phyloP scores from a whole-genome alignment of 2,113 vertebrate genomes.

The Candoia aspera region DNA sequence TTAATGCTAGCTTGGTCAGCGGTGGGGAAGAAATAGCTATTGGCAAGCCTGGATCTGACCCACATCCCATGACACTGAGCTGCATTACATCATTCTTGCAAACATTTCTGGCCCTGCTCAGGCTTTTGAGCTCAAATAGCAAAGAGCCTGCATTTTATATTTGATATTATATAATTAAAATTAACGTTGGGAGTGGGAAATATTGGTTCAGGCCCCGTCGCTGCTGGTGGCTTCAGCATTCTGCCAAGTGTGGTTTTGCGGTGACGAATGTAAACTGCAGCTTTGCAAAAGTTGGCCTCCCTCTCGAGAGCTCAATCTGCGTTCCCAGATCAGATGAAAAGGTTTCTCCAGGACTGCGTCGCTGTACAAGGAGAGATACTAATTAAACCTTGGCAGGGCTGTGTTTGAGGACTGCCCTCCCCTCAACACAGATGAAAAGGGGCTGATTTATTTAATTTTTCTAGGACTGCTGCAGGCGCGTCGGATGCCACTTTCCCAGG shows the following conservation, averaged over 20 bases:
- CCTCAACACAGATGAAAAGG: slow-evolving; percentile 16
- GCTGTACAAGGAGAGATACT: slow-evolving; percentile 49
- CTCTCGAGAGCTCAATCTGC: slow-evolving; percentile 23
- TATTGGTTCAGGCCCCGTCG: not conserved
- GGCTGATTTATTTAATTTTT: slow-evolving; percentile 11
- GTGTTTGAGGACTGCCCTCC: slow-evolving; percentile 45
- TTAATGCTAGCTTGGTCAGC: not conserved
- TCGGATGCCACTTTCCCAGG: slow-evolving; percentile 55
- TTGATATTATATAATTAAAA: not conserved
- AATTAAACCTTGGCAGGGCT: slow-evolving; percentile 54
- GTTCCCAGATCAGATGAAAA: slow-evolving; percentile 60
- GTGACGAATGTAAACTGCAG: slow-evolving; percentile 23
- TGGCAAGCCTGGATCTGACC: not conserved
- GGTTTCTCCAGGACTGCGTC: slow-evolving; percentile 30
- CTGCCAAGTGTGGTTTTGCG: not conserved
- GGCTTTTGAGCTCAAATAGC: not conserved
- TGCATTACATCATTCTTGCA: not conserved
- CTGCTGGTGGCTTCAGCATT: not conserved
- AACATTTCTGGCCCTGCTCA: not conserved
- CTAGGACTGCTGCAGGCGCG: slow-evolving; percentile 46
- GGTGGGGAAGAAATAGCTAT: not conserved
- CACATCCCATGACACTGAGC: not conserved
- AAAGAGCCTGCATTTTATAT: not conserved
- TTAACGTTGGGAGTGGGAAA: not conserved
- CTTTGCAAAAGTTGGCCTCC: slow-evolving; percentile 19